phyloP scores from a whole-genome alignment of 1,140 invertebrate genomes.

The Tribolium madens region DNA sequence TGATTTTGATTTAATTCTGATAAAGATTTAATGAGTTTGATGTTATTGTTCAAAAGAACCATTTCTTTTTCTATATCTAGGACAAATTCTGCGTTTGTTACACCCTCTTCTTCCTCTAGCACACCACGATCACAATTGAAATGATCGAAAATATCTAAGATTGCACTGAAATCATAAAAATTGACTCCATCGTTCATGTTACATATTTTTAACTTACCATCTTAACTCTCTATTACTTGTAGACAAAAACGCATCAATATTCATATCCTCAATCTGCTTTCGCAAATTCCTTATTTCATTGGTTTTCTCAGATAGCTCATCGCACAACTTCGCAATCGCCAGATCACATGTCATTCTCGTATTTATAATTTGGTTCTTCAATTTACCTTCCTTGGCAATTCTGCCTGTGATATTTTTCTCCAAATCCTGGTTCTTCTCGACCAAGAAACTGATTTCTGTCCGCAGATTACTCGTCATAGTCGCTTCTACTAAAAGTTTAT shows the following conservation, averaged over 20 bases:
- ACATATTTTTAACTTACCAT: neutral
- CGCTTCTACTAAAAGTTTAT: neutral
- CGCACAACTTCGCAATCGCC: neutral
- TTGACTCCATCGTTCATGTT: neutral
- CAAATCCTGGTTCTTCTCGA: neutral
- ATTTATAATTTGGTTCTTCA: neutral
- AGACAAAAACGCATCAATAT: neutral
- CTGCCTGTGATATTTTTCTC: slow-evolving; percentile 12
- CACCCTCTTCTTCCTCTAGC: neutral
- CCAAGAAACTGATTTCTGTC: neutral
- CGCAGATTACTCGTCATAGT: neutral
- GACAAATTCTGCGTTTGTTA: neutral
- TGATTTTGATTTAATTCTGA: no score
- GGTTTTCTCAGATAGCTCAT: slow-evolving; percentile 23
- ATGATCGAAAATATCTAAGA: neutral
- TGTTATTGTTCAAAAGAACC: neutral
- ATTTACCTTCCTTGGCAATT: neutral
- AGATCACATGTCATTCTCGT: slow-evolving; percentile 2
- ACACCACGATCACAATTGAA: neutral
- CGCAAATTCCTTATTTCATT: slow-evolving; percentile 14
- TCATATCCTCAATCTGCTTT: slow-evolving; percentile 2
- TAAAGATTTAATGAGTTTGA: neutral
- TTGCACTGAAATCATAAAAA: neutral
- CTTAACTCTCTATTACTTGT: slow-evolving; percentile 17
- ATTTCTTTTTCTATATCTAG: slow-evolving; percentile 11